These are phyloP conservation scores for Ascaphus truei DNA, from an alignment of 2,113 vertebrate genomes.

Conservation along the genomic window DNA sequence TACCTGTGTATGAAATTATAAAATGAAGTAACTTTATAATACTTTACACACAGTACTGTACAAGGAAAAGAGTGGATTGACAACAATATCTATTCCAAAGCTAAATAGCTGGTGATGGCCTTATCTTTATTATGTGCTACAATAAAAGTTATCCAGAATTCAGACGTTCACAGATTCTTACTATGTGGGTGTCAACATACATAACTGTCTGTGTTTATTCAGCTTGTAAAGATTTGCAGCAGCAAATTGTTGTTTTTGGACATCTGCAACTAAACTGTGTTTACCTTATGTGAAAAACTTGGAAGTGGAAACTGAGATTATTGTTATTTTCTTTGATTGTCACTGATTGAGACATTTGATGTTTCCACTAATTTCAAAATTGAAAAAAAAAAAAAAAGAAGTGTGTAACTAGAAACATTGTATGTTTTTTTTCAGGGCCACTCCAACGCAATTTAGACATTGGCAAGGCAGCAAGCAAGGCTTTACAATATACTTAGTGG, in stretches of 20 bases:
- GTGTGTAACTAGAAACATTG: too few species aligned
- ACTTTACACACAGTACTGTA: too few species aligned
- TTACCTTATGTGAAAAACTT: constrained; percentile 22
- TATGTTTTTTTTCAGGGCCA: too few species aligned
- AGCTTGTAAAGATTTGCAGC: constrained; percentile 26
- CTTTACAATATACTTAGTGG: too few species aligned
- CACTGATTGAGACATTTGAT: neutral
- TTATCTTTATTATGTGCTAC: constrained; percentile 12
- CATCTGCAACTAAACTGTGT: constrained; percentile 19
- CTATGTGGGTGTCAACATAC: constrained; percentile 29
- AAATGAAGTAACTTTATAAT: too few species aligned
- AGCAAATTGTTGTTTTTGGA: constrained; percentile 31
- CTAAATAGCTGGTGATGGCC: neutral
- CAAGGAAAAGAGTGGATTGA: too few species aligned
- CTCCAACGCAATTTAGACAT: too few species aligned
- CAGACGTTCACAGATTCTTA: constrained; percentile 20
- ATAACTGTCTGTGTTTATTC: constrained; percentile 32
- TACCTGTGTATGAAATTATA: too few species aligned
- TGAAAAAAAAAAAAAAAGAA: neutral
- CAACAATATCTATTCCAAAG: too few species aligned
- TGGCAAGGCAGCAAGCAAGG: too few species aligned
- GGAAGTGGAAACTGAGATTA: constrained; percentile 9
- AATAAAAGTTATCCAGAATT: constrained; percentile 21
- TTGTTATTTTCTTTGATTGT: constrained; percentile 17
- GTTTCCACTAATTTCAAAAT: neutral